phyloP scores from a whole-genome alignment of 2,113 vertebrate genomes.

The human (Homo sapiens) region GRCh38 chr4:60573501-60574000 shows the following conservation, averaged over 20 bases:
- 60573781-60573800: neutral
- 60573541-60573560: neutral
- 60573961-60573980: neutral
- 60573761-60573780: neutral
- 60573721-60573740: neutral
- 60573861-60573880: neutral
- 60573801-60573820: neutral
- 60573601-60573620: neutral
- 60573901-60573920: neutral
- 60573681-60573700: neutral
- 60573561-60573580: neutral
- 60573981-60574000: neutral
- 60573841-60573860: neutral
- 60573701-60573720: neutral
- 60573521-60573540: neutral
- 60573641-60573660: neutral
- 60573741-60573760: neutral
- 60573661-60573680: fast-evolving
- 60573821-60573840: neutral
- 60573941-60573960: neutral
- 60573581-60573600: neutral
- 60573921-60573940: neutral
- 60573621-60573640: fast-evolving
- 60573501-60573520: neutral
- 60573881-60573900: neutral